Evolutionary conservation across 2,797 vertebrate genomes (phyloP), one percentile per base, ranked within the genome.

Genomic region (Pseudocheirus occidentalis): DNA sequence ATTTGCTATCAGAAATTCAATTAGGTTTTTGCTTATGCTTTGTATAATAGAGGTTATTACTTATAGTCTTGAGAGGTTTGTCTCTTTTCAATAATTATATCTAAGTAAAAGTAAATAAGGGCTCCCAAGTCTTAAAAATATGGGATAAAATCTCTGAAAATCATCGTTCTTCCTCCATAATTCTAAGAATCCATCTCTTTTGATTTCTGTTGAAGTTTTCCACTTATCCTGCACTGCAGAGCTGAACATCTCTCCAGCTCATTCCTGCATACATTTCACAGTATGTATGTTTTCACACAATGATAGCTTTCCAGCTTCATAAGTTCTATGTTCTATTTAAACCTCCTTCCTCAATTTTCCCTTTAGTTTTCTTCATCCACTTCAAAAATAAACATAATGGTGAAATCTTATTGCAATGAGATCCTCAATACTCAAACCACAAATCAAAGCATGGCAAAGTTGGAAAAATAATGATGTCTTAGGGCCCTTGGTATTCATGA

Each of bases 1-100:
- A 95, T 95, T 73, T 94, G 93, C 54, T 50, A 92, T 34, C 91
- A 94, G 9, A 95, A 96, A 87, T 95, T 95, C 50, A 58, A 90
- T 29, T 92, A 94, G 2, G 13, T 94, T 31, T 94, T 96, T 73
- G 81, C 27, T 93, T 92, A 55, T 93, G 16, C 31, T 81, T 93
- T 96, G 90, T 91, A 5, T 66, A 94, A 89, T 92, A 50, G 87
- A 62, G 90, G 40, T 24, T 27, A 14, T 92, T 95, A n/a, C 9
- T n/a, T 53, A 29, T 3, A 50, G 58, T 55, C 81, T 31, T 59
- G 54, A 96, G 56, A 40, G 18, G n/a, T 40, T 40, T 73, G 40
- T 50, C 50, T 87, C 40, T 18, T 50, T 50, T 46, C 0, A 11
- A 12, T 28, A 24, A 87, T 50, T 50, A 81, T 81, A n/a, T 81